phyloP scores from a whole-genome alignment of 92 coral and sea anemone species.

The Epizoanthus illoricatus region DNA sequence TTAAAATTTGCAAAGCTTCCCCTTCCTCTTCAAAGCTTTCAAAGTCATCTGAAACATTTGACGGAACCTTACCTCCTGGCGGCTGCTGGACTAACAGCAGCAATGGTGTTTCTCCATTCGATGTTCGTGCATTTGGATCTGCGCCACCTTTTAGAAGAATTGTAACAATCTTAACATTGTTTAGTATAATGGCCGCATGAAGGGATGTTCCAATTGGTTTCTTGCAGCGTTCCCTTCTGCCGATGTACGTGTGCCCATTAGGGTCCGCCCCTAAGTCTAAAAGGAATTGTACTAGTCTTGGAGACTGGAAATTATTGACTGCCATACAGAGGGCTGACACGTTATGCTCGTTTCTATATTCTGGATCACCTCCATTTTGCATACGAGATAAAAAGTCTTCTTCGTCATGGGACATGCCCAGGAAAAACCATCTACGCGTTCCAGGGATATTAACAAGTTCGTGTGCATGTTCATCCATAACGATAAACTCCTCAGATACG shows the following conservation, averaged over 20 bases:
- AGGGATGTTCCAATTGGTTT: constrained; percentile 13
- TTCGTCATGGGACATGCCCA: background rate
- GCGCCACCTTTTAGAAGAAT: constrained; percentile 38
- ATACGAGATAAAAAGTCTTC: background rate
- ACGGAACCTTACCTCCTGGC: background rate
- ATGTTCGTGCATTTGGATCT: constrained; percentile 22
- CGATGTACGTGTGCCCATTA: background rate
- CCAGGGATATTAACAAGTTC: background rate
- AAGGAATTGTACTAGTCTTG: background rate
- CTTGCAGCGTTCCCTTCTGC: background rate
- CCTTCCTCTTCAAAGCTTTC: background rate
- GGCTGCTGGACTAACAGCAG: background rate
- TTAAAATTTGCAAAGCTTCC: constrained; percentile 24
- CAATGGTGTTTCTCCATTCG: constrained; percentile 20
- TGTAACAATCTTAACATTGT: constrained; percentile 14
- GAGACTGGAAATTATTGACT: constrained; percentile 12
- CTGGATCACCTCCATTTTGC: background rate
- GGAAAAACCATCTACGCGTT: background rate
- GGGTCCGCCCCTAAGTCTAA: constrained; percentile 16
- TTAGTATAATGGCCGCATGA: constrained; percentile 10
- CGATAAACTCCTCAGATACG: no score
- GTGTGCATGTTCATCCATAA: no score
- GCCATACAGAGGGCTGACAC: constrained; percentile 4
- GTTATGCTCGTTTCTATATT: background rate
- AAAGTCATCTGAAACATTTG: background rate